phyloP scores from a whole-genome alignment of 2,113 vertebrate genomes.

The Pseudorasbora parva region DNA sequence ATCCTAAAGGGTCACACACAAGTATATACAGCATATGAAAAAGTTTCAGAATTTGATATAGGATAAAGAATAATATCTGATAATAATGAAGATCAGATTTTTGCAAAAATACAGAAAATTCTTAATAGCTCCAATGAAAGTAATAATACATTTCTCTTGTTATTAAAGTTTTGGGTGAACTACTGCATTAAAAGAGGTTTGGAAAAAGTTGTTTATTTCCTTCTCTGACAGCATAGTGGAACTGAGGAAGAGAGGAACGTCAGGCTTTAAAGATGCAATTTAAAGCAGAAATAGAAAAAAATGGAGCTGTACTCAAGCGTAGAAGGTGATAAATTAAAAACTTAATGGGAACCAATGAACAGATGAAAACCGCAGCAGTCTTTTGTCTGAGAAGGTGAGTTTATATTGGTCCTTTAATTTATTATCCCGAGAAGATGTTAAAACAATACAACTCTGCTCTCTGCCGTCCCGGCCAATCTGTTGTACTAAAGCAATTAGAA shows the following conservation, averaged over 20 bases:
- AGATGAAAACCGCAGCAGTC: conserved; percentile 52
- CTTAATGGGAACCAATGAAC: conserved; percentile 52
- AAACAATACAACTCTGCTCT: not conserved
- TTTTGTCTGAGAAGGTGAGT: conserved; percentile 42
- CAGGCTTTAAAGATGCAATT: conserved; percentile 23
- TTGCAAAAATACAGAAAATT: no score
- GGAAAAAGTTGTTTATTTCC: not conserved
- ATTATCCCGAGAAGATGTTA: not conserved
- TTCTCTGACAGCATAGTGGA: conserved; percentile 27
- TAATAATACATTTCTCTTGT: not conserved
- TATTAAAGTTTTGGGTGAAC: not conserved
- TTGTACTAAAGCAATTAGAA: not conserved
- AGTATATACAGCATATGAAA: no score
- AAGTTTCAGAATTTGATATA: no score
- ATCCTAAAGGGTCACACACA: no score
- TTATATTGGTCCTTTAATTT: conserved; percentile 35
- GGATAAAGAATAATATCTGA: no score
- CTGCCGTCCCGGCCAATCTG: conserved; percentile 25
- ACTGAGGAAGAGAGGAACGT: conserved; percentile 18
- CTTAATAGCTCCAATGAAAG: not conserved
- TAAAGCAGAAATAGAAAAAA: conserved; percentile 36
- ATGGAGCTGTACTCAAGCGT: conserved; percentile 52
- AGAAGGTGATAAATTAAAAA: conserved; percentile 57
- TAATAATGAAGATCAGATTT: no score
- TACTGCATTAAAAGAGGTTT: not conserved